A percentile compares a stretch with the other conserved stretches of the same genome.
Evolutionary conservation across 1,140 invertebrate species (phyloP).

Genomic region (Sitobion miscanthi): DNA sequence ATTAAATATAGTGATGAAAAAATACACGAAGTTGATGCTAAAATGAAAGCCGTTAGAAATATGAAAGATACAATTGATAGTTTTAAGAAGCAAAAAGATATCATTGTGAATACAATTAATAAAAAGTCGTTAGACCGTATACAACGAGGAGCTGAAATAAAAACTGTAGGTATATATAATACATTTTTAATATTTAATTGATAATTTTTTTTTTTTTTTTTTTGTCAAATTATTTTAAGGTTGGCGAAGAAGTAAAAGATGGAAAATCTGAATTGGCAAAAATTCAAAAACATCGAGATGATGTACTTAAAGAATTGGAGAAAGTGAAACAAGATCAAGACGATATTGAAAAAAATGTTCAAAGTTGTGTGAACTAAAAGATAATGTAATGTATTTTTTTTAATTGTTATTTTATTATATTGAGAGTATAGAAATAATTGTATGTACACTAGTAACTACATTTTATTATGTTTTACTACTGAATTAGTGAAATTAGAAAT

Average conservation of each 20-base stretch:
- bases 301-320: constrained; percentile 40
- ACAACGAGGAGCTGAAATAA: constrained; percentile 30
- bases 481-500: too few relatives aligned
- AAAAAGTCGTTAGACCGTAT: constrained; percentile 24
- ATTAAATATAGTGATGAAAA: constrained; percentile 54
- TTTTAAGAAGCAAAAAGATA: constrained; percentile 41
- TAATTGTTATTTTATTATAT: neutral
- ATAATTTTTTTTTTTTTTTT: neutral
- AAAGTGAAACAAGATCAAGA: constrained; percentile 40
- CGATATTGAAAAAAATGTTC: constrained; percentile 35
- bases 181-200: neutral
- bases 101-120: constrained; percentile 17
- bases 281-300: constrained; percentile 24
- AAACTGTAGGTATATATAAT: constrained; percentile 5
- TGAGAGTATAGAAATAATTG: too few relatives aligned
- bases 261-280: neutral
- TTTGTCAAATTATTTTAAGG: neutral
- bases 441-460: too few relatives aligned
- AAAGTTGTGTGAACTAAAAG: constrained; percentile 17
- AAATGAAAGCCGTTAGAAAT: constrained; percentile 52
- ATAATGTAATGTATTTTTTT: constrained; percentile 47
- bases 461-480: too few relatives aligned
- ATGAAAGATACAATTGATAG: constrained; percentile 51
- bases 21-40: constrained; percentile 26
- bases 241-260: constrained; percentile 2